Evolutionary conservation across 2,888 invertebrate species (phyloP), one percentile per base, ranked within the genome.

Genomic region (Eutolmus rufibarbis): DNA sequence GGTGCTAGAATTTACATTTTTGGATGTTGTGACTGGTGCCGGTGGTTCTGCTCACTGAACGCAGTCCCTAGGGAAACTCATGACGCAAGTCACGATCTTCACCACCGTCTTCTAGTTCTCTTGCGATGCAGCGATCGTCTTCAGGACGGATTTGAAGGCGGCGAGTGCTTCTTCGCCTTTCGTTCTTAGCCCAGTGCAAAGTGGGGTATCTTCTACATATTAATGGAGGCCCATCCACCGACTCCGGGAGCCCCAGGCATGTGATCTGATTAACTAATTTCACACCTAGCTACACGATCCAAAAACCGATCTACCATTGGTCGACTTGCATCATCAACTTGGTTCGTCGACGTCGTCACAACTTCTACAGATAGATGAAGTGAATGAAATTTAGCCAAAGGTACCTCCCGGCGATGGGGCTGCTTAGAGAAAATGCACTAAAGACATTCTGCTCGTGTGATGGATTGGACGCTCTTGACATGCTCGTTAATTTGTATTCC

Each of bases 401-500:
- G 57, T 23, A 19, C 57, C 19, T 9, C 57, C 57, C 3, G 19
- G 12, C 23, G 19, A 19, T 23, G 66, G 66, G 66, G 23, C 19
- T 66, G 66, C 66, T 57, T 9, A 12, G 12, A 56, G 56, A 66
- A 66, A 66, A 28, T 66, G 66, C 66, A 23, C 23, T 14, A 19
- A 66, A 23, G 66, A 12, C 66, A 66, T 66, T 66, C 66, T 66
- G 66, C 66, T 14, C 28, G 23, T 12, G 66, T 66, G 66, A 66
- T 66, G 66, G 23, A 66, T 66, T 66, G 28, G 23, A 66, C 66
- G 19, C 23, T 28, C 66, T 66, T 66, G 66, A 66, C 34, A 28
- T 34, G 31, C 31, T 51, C 14, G 34, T 14, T 56, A 81, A 81
- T 81, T 81, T 81, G 81, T 56, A 81, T 81, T 81, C 81, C n/a